Evolutionary conservation across 2,797 vertebrate species (phyloP).

Genomic region (Carcharodon carcharias): DNA sequence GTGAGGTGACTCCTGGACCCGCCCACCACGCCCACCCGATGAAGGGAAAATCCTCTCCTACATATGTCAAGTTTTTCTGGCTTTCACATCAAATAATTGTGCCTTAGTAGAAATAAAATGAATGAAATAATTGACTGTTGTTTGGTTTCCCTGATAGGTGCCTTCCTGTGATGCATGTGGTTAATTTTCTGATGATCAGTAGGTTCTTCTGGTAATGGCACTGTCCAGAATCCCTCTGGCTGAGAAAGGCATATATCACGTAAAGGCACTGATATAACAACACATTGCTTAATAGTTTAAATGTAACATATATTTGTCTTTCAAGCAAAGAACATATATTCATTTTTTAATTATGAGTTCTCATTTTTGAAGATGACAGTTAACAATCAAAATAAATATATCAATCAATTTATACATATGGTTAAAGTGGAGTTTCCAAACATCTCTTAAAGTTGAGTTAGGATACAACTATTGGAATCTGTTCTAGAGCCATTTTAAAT

Average conservation of each 20-base stretch:
- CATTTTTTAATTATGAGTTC: not conserved
- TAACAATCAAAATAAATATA: not conserved
- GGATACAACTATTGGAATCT: not conserved
- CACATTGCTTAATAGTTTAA: not conserved
- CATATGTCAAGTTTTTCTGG: not conserved
- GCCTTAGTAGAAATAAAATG: not conserved
- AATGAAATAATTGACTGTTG: not conserved
- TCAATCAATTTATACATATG: not conserved
- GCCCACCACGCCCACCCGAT: no score
- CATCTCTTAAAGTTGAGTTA: not conserved
- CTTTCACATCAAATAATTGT: not conserved
- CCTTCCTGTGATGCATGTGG: not conserved
- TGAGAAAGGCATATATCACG: not conserved
- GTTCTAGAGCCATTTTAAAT: not conserved
- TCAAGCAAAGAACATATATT: not conserved
- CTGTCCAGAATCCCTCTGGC: not conserved
- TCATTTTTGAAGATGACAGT: not conserved
- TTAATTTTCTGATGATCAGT: not conserved
- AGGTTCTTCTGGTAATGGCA: not conserved
- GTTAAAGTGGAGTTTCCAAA: not conserved
- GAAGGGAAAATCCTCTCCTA: no score
- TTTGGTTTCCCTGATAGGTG: not conserved
- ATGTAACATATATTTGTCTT: not conserved
- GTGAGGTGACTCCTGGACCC: no score
- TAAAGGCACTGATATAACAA: not conserved